phyloP scores from a whole-genome alignment of 2,113 vertebrate species.

The Aplodontia rufa region DNA sequence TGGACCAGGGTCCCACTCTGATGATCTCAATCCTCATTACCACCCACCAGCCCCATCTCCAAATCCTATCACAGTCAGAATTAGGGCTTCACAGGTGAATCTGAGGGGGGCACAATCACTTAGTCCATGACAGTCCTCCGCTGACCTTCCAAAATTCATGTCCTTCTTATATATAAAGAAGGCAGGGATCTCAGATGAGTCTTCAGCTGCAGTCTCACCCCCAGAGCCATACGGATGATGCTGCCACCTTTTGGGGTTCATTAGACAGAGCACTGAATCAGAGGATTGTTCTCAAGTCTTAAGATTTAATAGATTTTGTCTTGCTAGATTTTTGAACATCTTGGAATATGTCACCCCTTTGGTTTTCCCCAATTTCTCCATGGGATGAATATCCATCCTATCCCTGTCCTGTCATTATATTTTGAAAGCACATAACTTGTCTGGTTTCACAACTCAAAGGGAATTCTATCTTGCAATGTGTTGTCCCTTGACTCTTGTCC shows the following conservation, averaged over 20 bases:
- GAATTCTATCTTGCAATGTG: neutral
- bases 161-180: neutral
- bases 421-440: neutral
- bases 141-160: neutral
- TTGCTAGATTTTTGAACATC: neutral
- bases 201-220: rapidly evolving
- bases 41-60: neutral
- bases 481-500: neutral
- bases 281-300: neutral
- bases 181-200: neutral
- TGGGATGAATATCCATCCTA: neutral
- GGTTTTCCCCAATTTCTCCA: neutral
- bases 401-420: neutral
- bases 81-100: neutral
- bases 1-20: neutral
- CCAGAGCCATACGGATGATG: neutral
- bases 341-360: neutral
- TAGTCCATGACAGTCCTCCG: neutral
- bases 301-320: neutral
- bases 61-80: neutral
- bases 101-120: neutral
- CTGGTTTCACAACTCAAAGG: neutral
- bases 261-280: neutral
- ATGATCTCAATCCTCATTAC: neutral
- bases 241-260: neutral